These are phyloP conservation scores for Coregonus suidteri DNA, from an alignment of 2,797 vertebrate genomes.

Conservation along the genomic window DNA sequence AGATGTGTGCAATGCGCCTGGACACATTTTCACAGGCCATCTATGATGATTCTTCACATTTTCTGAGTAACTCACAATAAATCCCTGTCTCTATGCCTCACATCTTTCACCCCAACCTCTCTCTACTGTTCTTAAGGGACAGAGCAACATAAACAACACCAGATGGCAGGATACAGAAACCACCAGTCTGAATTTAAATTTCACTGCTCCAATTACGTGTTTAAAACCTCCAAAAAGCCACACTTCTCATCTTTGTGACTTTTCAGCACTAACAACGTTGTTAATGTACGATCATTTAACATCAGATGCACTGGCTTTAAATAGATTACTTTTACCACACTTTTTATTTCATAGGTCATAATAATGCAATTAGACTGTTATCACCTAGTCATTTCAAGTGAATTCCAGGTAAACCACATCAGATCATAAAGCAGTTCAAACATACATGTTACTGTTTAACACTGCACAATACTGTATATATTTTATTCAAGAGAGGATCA, in stretches of 20 bases:
- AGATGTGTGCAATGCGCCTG: no score
- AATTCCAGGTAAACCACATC: background rate
- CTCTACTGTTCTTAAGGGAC: background rate
- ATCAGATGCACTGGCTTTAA: background rate
- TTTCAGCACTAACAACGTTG: background rate
- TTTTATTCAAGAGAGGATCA: background rate
- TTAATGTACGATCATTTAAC: background rate
- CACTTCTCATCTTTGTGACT: background rate
- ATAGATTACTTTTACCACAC: background rate
- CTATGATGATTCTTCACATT: no score
- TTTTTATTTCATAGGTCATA: no score
- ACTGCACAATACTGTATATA: no score
- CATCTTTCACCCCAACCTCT: background rate
- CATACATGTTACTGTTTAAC: no score
- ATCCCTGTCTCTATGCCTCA: background rate
- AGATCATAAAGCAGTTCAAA: background rate
- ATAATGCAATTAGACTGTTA: no score
- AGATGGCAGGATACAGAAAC: conserved; percentile 33
- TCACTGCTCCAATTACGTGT: background rate
- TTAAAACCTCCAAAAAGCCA: background rate
- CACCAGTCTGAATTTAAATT: background rate
- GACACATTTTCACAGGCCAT: no score
- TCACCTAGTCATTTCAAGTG: background rate
- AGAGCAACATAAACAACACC: conserved; percentile 20
- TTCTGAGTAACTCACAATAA: no score